Evolutionary conservation across 2,888 invertebrate species (phyloP).

Genomic region (Agriopis marginaria): DNA sequence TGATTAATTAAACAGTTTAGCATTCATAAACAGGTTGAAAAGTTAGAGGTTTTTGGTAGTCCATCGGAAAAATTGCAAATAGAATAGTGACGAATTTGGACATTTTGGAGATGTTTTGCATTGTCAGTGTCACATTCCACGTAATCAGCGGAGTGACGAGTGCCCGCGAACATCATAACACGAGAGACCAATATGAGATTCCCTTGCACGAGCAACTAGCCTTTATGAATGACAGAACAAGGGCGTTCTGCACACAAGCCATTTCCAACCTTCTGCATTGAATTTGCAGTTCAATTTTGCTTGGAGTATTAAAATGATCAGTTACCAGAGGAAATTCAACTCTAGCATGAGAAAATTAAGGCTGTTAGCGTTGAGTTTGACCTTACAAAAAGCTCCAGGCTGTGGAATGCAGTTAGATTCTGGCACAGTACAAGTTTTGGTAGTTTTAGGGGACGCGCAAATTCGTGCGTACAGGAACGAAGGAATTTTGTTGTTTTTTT

Average conservation of each 20-base stretch:
- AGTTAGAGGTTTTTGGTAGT: background rate
- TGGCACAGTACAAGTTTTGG: slow-evolving; percentile 1
- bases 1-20: too few species aligned
- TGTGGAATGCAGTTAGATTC: slow-evolving; percentile 26
- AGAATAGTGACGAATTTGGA: background rate
- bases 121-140: slow-evolving; percentile 9
- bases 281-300: slow-evolving; percentile 6
- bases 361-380: background rate
- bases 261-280: slow-evolving; percentile 5
- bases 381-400: slow-evolving; percentile 14
- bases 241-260: background rate
- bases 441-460: slow-evolving; percentile 17
- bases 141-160: slow-evolving; percentile 12
- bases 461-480: slow-evolving; percentile 7
- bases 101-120: background rate
- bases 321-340: background rate
- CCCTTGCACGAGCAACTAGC: slow-evolving; percentile 15
- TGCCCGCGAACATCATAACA: background rate
- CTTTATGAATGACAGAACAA: slow-evolving; percentile 35
- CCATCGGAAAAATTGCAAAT: background rate
- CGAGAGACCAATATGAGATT: slow-evolving; percentile 3
- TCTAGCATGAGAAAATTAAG: background rate
- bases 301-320: background rate
- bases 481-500: slow-evolving; percentile 15
- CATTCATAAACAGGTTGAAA: too few species aligned